Percentiles rank a stretch among this genome's conserved stretches.
Conservation (phyloP, 37 sponge, comb jelly and placozoan species). For the Bolinopsis microptera region DNA sequence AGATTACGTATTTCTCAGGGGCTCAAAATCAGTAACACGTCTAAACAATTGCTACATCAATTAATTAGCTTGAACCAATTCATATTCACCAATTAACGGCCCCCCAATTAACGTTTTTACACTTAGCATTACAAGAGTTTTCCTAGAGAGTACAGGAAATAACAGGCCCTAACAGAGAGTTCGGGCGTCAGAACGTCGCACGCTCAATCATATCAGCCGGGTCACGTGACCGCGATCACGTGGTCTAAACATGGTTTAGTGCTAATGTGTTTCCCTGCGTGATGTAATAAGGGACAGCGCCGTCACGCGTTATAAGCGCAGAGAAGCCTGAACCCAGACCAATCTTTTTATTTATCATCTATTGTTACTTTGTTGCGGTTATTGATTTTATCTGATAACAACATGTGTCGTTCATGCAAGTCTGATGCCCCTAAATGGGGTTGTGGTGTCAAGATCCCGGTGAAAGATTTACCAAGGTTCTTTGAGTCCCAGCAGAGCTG, state of each 20-base stretch:
- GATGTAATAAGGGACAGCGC: not conserved
- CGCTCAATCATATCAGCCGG: constrained; percentile 52
- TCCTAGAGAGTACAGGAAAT: not conserved
- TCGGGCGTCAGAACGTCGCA: constrained; percentile 29
- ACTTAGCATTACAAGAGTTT: not conserved
- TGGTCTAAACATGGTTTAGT: not conserved
- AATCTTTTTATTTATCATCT: too few relatives aligned
- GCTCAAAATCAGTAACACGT: not conserved
- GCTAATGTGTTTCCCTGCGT: not conserved
- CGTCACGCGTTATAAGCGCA: not conserved
- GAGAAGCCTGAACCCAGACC: not conserved
- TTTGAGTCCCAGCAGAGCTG: constrained; percentile 64
- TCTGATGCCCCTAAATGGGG: constrained; percentile 66
- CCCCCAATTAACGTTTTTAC: not conserved
- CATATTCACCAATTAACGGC: not conserved
- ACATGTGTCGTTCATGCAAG: constrained; percentile 59
- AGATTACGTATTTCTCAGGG: not conserved
- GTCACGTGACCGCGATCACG: constrained; percentile 8
- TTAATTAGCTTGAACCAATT: not conserved
- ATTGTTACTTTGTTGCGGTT: not conserved
- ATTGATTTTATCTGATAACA: not conserved
- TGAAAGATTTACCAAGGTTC: constrained; percentile 22
- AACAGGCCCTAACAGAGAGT: not conserved
- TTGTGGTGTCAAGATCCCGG: constrained; percentile 26
- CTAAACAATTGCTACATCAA: not conserved